phyloP scores from a whole-genome alignment of 2,113 vertebrate genomes.

The Erinaceus europaeus region DNA sequence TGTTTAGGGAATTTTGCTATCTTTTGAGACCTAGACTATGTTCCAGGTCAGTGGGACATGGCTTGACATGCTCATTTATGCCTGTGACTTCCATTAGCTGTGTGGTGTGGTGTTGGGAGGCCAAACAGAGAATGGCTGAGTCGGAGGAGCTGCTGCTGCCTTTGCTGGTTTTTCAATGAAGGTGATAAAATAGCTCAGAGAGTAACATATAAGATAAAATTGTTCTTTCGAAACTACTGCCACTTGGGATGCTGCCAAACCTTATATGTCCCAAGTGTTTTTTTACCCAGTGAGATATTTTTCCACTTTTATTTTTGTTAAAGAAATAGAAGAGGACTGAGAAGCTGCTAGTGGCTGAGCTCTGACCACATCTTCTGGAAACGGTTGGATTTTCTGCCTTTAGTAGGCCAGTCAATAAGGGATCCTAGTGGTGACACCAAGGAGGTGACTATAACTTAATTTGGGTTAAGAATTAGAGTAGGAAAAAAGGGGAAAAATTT shows the following conservation, averaged over 20 bases:
- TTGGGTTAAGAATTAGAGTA: no score
- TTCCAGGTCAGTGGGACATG: background rate
- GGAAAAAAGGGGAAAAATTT: no score
- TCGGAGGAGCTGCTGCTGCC: constrained; percentile 57
- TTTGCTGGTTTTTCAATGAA: constrained; percentile 61
- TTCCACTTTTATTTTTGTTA: constrained; percentile 38
- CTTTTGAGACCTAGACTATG: background rate
- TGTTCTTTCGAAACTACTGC: constrained; percentile 61
- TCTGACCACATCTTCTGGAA: no score
- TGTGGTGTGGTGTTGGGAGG: constrained; percentile 13
- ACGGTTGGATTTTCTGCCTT: no score
- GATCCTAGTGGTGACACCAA: no score
- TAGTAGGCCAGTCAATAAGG: no score
- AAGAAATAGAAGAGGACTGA: no score
- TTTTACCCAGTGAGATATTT: constrained; percentile 25
- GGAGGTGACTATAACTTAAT: no score
- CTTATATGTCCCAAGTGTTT: constrained; percentile 52
- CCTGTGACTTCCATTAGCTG: constrained; percentile 1
- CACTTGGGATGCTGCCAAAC: constrained; percentile 17
- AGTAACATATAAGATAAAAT: constrained; percentile 60
- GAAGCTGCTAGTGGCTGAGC: no score
- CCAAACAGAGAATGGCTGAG: background rate
- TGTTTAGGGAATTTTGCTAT: background rate
- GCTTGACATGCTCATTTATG: background rate
- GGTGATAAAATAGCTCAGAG: constrained; percentile 70